Evolutionary conservation across 1,140 invertebrate species (phyloP).

Genomic region (Lasioglossum baleicum): DNA sequence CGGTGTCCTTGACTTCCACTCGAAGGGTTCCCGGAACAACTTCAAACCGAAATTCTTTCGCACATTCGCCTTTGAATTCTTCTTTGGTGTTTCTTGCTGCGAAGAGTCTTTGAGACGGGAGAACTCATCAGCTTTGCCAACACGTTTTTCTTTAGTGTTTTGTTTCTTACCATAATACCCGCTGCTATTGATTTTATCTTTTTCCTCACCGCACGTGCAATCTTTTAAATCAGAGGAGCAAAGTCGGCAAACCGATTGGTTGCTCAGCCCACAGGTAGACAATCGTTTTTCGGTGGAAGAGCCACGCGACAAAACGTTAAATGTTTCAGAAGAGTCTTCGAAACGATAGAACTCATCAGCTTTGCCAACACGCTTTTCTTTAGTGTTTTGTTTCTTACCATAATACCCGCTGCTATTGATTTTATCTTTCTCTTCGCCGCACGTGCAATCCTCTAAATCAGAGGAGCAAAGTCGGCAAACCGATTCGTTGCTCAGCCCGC

Average conservation of each 20-base stretch:
- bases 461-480: neutral
- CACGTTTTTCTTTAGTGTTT: neutral
- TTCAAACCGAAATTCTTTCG: conserved; percentile 67
- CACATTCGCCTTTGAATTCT: conserved; percentile 32
- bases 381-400: neutral
- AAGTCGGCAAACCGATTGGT: neutral
- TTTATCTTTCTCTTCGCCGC: neutral
- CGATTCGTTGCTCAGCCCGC: neutral
- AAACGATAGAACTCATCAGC: too few species aligned
- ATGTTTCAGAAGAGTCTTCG: conserved; percentile 13
- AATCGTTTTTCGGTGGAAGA: neutral
- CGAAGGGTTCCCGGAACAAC: conserved; percentile 50
- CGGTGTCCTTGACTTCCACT: conserved; percentile 49
- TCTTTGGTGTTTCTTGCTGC: neutral
- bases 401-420: neutral
- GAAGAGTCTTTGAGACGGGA: neutral
- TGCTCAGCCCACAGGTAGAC: neutral
- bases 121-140: neutral
- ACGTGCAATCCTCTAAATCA: too few species aligned
- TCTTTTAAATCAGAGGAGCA: too few species aligned
- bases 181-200: neutral
- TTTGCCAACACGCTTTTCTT: neutral
- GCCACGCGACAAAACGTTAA: neutral
- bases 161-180: neutral
- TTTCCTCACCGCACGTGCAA: neutral